These are phyloP conservation scores for Rhinatrema bivittatum DNA, from an alignment of 2,797 vertebrate genomes.

Conservation along the genomic window DNA sequence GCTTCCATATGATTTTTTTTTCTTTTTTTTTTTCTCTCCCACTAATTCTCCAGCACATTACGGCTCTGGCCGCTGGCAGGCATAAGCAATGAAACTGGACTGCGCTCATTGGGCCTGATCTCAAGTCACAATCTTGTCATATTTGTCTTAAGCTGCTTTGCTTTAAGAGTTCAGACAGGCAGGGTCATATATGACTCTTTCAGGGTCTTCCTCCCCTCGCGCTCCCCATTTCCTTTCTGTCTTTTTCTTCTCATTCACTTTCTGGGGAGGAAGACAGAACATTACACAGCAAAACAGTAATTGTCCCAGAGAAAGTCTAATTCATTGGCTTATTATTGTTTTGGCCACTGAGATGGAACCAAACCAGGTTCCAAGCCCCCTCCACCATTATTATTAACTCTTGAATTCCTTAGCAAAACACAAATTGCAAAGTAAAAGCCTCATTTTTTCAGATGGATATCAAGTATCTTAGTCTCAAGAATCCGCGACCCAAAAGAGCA, in stretches of 20 bases:
- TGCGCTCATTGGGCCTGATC: too few relatives aligned
- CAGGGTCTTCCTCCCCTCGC: background rate
- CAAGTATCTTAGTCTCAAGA: too few relatives aligned
- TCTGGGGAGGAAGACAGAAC: slow-evolving; percentile 7
- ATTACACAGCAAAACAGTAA: slow-evolving; percentile 1
- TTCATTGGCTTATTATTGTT: slow-evolving; percentile 6
- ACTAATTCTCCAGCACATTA: background rate
- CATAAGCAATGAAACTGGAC: too few relatives aligned
- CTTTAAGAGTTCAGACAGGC: slow-evolving; percentile 25
- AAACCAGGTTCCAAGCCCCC: slow-evolving; percentile 22
- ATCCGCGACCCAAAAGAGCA: too few relatives aligned
- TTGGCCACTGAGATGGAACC: background rate
- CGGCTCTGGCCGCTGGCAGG: too few relatives aligned
- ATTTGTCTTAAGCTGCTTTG: slow-evolving; percentile 15
- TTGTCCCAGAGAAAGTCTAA: background rate
- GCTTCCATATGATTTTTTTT: slow-evolving; percentile 48
- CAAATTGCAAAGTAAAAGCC: background rate
- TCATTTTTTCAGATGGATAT: too few relatives aligned
- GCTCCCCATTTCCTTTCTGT: too few relatives aligned
- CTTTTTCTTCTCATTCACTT: too few relatives aligned
- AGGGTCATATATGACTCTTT: slow-evolving; percentile 14
- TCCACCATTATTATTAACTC: slow-evolving; percentile 7
- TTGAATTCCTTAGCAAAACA: background rate
- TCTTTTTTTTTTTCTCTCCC: too few relatives aligned
- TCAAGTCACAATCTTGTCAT: slow-evolving; percentile 3